These are phyloP conservation scores for Yoshiicerus persimilis DNA, from an alignment of 1,140 invertebrate genomes.

Conservation along the genomic window DNA sequence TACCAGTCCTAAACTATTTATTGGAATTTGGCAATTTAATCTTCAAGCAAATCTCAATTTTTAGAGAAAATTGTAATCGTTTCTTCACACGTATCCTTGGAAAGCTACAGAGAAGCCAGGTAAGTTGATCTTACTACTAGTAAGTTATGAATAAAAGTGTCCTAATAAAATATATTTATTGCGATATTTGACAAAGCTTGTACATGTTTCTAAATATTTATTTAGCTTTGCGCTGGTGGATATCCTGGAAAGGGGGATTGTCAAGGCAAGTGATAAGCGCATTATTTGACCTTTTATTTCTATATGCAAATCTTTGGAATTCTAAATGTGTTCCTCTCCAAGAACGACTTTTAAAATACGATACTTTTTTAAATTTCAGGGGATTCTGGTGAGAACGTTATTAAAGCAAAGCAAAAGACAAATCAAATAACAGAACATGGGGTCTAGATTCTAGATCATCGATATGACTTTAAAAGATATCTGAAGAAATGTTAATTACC, in stretches of 20 bases:
- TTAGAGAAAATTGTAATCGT: conserved; percentile 35
- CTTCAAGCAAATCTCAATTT: too few species aligned
- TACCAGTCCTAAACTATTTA: too few species aligned
- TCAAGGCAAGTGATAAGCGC: background rate
- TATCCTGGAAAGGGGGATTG: conserved; percentile 36
- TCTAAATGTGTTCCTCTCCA: too few species aligned
- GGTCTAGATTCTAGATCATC: too few species aligned
- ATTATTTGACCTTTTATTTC: too few species aligned
- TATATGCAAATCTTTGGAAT: too few species aligned
- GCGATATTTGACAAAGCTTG: background rate
- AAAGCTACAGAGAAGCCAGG: conserved; percentile 23
- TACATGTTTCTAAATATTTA: background rate
- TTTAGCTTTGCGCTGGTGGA: conserved; percentile 37
- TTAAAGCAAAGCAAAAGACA: background rate
- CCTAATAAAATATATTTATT: background rate
- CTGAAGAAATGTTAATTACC: too few species aligned
- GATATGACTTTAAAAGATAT: too few species aligned
- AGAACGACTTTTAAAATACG: too few species aligned
- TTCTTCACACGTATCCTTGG: conserved; percentile 32
- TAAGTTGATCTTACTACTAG: background rate
- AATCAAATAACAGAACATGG: too few species aligned
- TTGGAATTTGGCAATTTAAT: too few species aligned
- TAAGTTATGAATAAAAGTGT: background rate
- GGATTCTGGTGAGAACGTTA: background rate
- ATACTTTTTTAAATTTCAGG: background rate